Conservation (phyloP, 2,888 invertebrate genomes). For the Sminthurinus aureus region DNA sequence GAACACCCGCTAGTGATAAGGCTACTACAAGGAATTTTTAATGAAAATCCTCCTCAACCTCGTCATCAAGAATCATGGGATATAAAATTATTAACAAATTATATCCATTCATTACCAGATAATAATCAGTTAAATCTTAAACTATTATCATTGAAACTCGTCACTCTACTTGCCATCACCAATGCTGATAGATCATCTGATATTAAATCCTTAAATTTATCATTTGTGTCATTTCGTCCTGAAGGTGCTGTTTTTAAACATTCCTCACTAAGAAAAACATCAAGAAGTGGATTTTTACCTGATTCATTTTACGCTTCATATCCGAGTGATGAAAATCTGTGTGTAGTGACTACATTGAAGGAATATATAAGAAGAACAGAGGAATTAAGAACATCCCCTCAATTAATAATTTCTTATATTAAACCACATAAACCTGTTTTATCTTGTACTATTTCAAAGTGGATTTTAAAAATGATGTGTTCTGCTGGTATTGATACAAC, state of each 20-base stretch:
- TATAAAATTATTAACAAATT: background rate
- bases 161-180: background rate
- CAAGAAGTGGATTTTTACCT: background rate
- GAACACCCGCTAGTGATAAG: background rate
- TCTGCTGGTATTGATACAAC: background rate
- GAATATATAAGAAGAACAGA: too few species aligned
- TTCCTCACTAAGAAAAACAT: background rate
- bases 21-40: slow-evolving; percentile 4
- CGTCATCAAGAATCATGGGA: background rate
- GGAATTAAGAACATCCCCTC: too few species aligned
- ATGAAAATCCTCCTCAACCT: background rate
- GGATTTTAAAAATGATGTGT: background rate
- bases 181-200: slow-evolving; percentile 9
- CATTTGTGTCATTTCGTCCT: background rate
- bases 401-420: too few species aligned
- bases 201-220: background rate
- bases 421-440: background rate
- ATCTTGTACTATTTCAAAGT: background rate
- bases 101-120: background rate
- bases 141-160: background rate
- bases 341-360: too few species aligned
- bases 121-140: background rate
- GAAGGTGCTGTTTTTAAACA: slow-evolving; percentile 1
- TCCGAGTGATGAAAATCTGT: too few species aligned
- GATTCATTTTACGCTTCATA: background rate